phyloP scores from a whole-genome alignment of 2,113 vertebrate genomes.

The Acinonyx jubatus region DNA sequence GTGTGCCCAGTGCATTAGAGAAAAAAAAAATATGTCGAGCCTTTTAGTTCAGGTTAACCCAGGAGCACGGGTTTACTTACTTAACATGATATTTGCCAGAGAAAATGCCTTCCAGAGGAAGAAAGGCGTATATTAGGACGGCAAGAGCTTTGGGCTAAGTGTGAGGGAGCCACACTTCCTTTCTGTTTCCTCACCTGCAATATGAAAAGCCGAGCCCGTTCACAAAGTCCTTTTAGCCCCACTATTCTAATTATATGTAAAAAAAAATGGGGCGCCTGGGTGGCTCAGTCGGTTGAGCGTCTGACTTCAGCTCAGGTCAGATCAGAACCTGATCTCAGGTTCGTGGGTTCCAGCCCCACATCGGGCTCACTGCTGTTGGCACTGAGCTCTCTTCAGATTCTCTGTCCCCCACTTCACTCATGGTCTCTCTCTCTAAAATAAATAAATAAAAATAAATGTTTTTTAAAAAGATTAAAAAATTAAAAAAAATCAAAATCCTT shows the following conservation, averaged over 20 bases:
- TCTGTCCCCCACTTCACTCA: too few relatives aligned
- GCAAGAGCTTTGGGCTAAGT: not conserved
- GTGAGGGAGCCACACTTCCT: not conserved
- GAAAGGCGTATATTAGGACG: fast-evolving
- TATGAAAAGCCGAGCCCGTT: not conserved
- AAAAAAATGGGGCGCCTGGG: not conserved
- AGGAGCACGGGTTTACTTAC: not conserved
- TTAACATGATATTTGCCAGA: not conserved
- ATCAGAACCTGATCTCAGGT: too few relatives aligned
- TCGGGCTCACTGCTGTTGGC: too few relatives aligned
- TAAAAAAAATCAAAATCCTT: not conserved
- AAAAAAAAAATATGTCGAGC: not conserved
- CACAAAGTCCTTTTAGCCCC: not conserved
- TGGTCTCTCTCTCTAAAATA: too few relatives aligned
- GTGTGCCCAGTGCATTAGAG: not conserved
- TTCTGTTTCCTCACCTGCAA: not conserved
- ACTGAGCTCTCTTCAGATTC: too few relatives aligned
- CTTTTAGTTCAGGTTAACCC: not conserved
- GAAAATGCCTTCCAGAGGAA: not conserved
- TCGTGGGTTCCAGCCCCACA: too few relatives aligned
- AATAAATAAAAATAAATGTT: too few relatives aligned
- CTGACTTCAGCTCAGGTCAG: too few relatives aligned
- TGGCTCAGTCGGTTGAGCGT: too few relatives aligned
- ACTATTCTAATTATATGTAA: not conserved
- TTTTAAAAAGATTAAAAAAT: too few relatives aligned